Evolutionary conservation across 1,140 invertebrate species (phyloP).

Genomic region (Nasonia vitripennis): DNA sequence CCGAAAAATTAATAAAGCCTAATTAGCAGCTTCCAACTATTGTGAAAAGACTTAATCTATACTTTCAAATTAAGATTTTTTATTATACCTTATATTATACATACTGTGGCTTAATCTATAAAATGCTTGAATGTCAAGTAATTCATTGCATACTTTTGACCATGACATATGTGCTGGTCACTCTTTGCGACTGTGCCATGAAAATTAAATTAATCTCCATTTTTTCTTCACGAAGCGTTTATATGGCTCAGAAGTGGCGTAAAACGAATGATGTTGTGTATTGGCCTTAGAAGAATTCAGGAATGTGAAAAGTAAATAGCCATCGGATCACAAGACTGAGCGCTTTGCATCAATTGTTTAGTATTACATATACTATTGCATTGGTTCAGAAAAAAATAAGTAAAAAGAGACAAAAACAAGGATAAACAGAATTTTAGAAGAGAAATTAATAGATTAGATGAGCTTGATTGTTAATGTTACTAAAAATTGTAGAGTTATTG

Average conservation of each 20-base stretch:
- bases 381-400: conserved; percentile 43
- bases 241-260: background rate
- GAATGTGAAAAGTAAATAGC: conserved; percentile 35
- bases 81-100: conserved; percentile 20
- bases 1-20: background rate
- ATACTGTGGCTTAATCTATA: background rate
- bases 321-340: conserved; percentile 66
- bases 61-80: conserved; percentile 3
- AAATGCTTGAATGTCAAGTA: conserved; percentile 19
- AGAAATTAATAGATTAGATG: conserved; percentile 49
- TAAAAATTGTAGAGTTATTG: conserved; percentile 56
- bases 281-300: conserved; percentile 43
- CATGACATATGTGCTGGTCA: background rate
- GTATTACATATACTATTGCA: conserved; percentile 50
- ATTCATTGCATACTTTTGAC: conserved; percentile 15
- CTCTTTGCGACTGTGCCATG: conserved; percentile 26
- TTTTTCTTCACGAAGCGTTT: background rate
- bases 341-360: conserved; percentile 59
- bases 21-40: conserved; percentile 38
- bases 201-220: conserved; percentile 11
- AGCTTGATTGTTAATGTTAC: conserved; percentile 60
- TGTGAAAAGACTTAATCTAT: conserved; percentile 39
- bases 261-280: background rate
- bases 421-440: conserved; percentile 46
- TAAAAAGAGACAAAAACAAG: conserved; percentile 45